Evolutionary conservation across 2,888 invertebrate species (phyloP).

Genomic region (Andrena fulva): DNA sequence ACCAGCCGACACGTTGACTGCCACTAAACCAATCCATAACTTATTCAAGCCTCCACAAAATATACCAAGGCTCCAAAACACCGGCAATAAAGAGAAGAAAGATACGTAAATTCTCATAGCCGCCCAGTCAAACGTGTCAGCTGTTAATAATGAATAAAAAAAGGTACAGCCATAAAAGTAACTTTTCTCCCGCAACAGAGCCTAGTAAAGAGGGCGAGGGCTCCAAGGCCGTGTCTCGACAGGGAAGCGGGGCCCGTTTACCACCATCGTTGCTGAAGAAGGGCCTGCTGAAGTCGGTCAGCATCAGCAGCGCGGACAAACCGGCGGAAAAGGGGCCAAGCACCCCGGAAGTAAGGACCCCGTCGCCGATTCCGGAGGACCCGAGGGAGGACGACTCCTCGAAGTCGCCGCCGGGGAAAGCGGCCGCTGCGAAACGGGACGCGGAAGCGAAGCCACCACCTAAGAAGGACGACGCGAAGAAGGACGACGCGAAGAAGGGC

Average conservation of each 20-base stretch:
- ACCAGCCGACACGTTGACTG: too few species aligned
- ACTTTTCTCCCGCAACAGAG: too few species aligned
- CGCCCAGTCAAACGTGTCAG: too few species aligned
- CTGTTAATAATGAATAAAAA: too few species aligned
- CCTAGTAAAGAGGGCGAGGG: background rate
- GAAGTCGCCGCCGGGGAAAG: constrained; percentile 78
- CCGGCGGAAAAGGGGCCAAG: background rate
- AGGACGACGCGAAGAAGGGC: constrained; percentile 47
- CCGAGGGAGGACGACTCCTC: constrained; percentile 85
- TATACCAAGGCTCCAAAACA: too few species aligned
- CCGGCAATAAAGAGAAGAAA: too few species aligned
- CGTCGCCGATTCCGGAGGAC: constrained; percentile 87
- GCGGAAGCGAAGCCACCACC: constrained; percentile 10
- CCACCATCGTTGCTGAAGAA: constrained; percentile 64
- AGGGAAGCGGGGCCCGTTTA: constrained; percentile 19
- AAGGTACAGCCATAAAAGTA: too few species aligned
- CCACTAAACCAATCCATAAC: too few species aligned
- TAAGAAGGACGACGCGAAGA: background rate
- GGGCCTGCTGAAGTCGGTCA: constrained; percentile 73
- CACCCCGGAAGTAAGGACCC: constrained; percentile 76
- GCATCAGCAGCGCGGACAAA: constrained; percentile 70
- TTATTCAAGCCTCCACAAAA: too few species aligned
- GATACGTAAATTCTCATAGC: too few species aligned
- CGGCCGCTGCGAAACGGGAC: constrained; percentile 82
- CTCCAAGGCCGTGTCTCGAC: constrained; percentile 67